phyloP scores from a whole-genome alignment of 2,113 vertebrate species.

The Aphelocoma coerulescens region DNA sequence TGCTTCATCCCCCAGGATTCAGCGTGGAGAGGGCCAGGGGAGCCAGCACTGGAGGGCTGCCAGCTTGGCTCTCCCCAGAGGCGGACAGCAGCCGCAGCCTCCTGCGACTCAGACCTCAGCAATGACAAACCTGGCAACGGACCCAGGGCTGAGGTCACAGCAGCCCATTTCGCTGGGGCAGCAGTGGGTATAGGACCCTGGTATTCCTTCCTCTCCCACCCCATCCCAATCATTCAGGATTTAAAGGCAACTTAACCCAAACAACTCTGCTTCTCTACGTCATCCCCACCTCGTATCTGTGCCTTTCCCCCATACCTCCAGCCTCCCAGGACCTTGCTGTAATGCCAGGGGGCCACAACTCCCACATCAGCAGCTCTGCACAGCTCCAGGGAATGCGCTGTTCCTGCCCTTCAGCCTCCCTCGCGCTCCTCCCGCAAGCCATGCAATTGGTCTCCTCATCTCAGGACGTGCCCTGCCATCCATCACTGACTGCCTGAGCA shows the following conservation, averaged over 20 bases:
- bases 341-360: background rate
- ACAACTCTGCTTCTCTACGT: background rate
- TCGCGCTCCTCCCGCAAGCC: accelerated
- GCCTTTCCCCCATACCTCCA: background rate
- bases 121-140: background rate
- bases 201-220: background rate
- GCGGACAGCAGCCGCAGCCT: accelerated
- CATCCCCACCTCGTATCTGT: accelerated
- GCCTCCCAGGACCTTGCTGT: background rate
- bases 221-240: background rate
- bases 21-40: accelerated
- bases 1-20: background rate
- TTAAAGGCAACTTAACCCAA: background rate
- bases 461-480: background rate
- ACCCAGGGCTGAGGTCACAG: background rate
- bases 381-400: background rate
- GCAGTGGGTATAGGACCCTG: no score
- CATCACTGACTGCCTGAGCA: background rate
- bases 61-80: background rate
- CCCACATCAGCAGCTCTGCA: background rate
- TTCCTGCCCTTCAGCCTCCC: background rate
- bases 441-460: background rate
- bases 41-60: background rate
- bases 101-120: background rate
- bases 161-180: background rate